Evolutionary conservation across 2,888 invertebrate genomes (phyloP).

Genomic region (Acanthococcus lagerstroemiae): DNA sequence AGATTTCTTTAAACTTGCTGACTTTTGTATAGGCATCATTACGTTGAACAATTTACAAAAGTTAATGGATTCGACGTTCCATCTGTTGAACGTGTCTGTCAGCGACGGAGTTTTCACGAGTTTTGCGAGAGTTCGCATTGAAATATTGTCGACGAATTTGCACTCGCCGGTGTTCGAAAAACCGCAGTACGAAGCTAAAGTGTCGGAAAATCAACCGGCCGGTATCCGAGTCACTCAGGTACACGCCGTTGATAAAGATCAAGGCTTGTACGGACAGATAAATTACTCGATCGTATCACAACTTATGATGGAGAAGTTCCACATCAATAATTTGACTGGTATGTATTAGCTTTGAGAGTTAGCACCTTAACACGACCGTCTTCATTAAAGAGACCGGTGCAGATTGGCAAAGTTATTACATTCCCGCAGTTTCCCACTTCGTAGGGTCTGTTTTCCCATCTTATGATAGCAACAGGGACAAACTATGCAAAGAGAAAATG

Average conservation of each 20-base stretch:
- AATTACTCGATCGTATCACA: slow-evolving; percentile 70
- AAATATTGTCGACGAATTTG: slow-evolving; percentile 66
- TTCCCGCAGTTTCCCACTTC: too few species aligned
- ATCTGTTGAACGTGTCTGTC: slow-evolving; percentile 80
- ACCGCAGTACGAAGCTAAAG: slow-evolving; percentile 64
- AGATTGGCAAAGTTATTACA: too few species aligned
- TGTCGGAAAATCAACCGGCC: slow-evolving; percentile 68
- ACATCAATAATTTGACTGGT: slow-evolving; percentile 60
- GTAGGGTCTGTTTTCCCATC: too few species aligned
- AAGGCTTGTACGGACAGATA: slow-evolving; percentile 46
- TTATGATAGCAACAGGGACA: too few species aligned
- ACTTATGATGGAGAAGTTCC: slow-evolving; percentile 59
- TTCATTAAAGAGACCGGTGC: too few species aligned
- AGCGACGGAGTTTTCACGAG: slow-evolving; percentile 91
- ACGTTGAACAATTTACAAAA: slow-evolving; percentile 64
- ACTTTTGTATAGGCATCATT: slow-evolving; percentile 50
- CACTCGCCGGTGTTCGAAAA: slow-evolving; percentile 70
- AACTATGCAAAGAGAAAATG: too few species aligned
- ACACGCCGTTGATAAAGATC: slow-evolving; percentile 60
- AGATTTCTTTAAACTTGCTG: too few species aligned
- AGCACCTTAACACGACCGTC: too few species aligned
- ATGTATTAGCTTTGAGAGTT: slow-evolving; percentile 16
- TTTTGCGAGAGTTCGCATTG: slow-evolving; percentile 70
- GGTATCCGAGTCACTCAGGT: slow-evolving; percentile 67
- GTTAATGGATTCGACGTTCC: slow-evolving; percentile 54